Evolutionary conservation across 2,888 invertebrate species (phyloP), one percentile per base, ranked within the genome.

Genomic region (Hartigia nigra): DNA sequence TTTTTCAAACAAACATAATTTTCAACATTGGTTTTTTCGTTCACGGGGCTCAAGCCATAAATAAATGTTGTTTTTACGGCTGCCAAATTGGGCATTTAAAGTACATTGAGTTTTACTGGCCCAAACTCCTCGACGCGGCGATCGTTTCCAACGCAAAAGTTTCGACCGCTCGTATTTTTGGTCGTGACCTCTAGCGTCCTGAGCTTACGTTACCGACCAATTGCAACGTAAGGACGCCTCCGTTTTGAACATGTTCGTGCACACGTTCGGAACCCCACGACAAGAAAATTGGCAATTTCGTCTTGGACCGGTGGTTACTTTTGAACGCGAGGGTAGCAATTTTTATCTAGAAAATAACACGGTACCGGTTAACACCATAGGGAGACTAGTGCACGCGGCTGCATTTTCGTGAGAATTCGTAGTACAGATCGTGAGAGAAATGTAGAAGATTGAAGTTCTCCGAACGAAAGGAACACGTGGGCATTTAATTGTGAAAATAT

Each of bases 31-130:
- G 78, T 84, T 84, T 84, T 87, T 84, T 85, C 86, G 84, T 84
- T 86, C 88, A 87, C 85, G 88, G 87, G 83, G 55, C 55, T 9
- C 88, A 86, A 89, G 87, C 87, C 90, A 88, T 91, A 90, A 91
- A 91, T 90, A 91, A 91, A 91, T 89, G 90, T 89, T 90, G 90
- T 89, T 91, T 90, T 91, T 91, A 91, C 90, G 88, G 88, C 90
- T 89, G 89, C 90, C 88, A 91, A 91, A 91, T 91, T 91, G 91
- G 90, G 88, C 90, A 86, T 90, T 90, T 91, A 91, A 90, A 88
- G 88, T 86, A 87, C 87, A 87, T 88, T 83, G 80, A 39, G 69
- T 86, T 89, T 89, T 89, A 87, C 86, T 83, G 86, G 82, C 83
- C 81, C 72, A 80, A 76, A 55, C 55, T 55, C 23, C 55, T 55